Evolutionary conservation across 1,140 invertebrate species (phyloP).

Genomic region (Bathynomus jamesi): DNA sequence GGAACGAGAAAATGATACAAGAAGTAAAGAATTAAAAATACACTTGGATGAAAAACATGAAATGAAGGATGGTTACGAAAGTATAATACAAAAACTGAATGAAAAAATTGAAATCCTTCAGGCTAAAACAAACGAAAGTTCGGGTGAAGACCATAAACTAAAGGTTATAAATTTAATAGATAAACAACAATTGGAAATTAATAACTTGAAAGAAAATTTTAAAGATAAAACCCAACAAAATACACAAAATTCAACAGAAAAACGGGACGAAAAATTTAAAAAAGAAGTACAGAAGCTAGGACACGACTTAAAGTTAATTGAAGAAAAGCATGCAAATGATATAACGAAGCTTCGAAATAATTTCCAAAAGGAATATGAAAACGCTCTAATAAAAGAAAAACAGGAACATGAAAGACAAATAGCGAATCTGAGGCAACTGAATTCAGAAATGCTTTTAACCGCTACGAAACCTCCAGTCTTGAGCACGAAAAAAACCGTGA

Average conservation of each 20-base stretch:
- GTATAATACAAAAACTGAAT: not conserved
- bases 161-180: not conserved
- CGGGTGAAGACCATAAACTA: not conserved
- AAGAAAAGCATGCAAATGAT: too few species aligned
- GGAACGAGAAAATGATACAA: slow-evolving; percentile 21
- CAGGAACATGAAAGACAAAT: too few species aligned
- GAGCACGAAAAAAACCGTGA: too few species aligned
- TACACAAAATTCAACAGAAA: not conserved
- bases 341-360: too few species aligned
- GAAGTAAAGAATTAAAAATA: not conserved
- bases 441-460: too few species aligned
- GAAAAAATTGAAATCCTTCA: not conserved
- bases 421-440: too few species aligned
- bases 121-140: not conserved
- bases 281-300: too few species aligned
- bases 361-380: too few species aligned
- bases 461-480: too few species aligned
- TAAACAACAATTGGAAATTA: not conserved
- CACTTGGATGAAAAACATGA: not conserved
- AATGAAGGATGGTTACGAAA: not conserved
- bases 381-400: too few species aligned
- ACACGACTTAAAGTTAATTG: too few species aligned
- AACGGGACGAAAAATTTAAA: too few species aligned
- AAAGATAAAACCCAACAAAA: not conserved
- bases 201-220: not conserved